Evolutionary conservation across 2,113 vertebrate species (phyloP).

Genomic region (Sander vitreus): DNA sequence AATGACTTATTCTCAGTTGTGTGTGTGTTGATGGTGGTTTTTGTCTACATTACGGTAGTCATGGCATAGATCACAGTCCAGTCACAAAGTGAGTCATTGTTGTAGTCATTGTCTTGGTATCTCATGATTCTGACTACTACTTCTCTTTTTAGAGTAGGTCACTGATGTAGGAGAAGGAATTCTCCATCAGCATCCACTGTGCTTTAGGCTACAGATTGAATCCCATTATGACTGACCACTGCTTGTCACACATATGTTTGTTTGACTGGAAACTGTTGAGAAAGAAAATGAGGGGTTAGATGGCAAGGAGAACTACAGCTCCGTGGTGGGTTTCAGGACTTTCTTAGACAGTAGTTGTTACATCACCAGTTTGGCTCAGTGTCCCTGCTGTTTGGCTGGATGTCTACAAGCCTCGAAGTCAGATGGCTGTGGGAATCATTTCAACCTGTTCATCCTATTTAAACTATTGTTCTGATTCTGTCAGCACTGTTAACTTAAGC

Average conservation of each 20-base stretch:
- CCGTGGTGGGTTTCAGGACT: conserved; percentile 15
- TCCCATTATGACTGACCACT: background rate
- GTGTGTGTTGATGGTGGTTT: background rate
- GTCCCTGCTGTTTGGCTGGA: conserved; percentile 19
- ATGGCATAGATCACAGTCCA: background rate
- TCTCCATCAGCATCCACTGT: background rate
- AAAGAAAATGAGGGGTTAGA: conserved; percentile 1
- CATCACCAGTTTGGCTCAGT: conserved; percentile 35
- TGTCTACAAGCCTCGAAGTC: conserved; percentile 21
- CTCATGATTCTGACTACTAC: conserved; percentile 41
- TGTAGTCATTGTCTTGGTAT: conserved; percentile 28
- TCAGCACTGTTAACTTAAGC: conserved; percentile 4
- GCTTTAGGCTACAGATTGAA: conserved; percentile 1
- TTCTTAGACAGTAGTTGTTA: conserved; percentile 13
- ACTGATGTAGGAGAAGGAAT: background rate
- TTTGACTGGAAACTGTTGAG: conserved; percentile 13
- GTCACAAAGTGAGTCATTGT: conserved; percentile 40
- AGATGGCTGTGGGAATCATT: conserved; percentile 18
- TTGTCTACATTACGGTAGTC: background rate
- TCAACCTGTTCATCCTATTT: conserved; percentile 16
- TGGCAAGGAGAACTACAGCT: background rate
- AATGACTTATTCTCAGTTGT: background rate
- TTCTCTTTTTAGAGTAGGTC: conserved; percentile 21
- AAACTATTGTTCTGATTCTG: conserved; percentile 5
- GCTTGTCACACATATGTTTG: conserved; percentile 10